These are phyloP conservation scores for Malaclemys terrapin DNA, from an alignment of 2,113 vertebrate genomes.

Conservation along the genomic window DNA sequence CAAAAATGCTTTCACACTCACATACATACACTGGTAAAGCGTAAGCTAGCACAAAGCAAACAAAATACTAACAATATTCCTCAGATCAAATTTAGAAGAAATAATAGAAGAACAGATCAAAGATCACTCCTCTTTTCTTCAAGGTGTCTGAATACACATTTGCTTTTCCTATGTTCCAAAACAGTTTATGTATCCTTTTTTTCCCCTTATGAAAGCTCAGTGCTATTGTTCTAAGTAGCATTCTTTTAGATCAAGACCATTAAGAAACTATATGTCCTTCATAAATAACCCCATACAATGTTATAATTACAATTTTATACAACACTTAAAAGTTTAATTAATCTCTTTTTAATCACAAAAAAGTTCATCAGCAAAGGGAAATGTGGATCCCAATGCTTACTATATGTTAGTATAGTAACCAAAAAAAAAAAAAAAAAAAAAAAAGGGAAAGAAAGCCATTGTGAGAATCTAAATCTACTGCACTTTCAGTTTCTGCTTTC, in stretches of 20 bases:
- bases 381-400: background rate
- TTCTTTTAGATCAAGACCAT: slow-evolving; percentile 51
- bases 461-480: background rate
- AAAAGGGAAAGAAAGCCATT: background rate
- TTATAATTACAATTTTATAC: background rate
- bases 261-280: slow-evolving; percentile 19
- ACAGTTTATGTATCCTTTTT: slow-evolving; percentile 43
- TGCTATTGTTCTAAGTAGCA: slow-evolving; percentile 49
- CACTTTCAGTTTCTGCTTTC: background rate
- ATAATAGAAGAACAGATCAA: background rate
- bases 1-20: background rate
- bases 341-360: background rate
- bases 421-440: background rate
- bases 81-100: background rate
- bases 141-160: background rate
- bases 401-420: background rate
- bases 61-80: background rate
- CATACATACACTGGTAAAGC: background rate
- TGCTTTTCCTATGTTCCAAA: slow-evolving; percentile 23
- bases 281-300: background rate
- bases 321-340: background rate
- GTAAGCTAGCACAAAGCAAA: background rate
- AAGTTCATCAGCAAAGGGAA: background rate
- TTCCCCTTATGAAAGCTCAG: background rate
- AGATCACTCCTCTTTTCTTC: background rate